Evolutionary conservation across 2,888 invertebrate genomes (phyloP).

Genomic region (Euproctis similis): DNA sequence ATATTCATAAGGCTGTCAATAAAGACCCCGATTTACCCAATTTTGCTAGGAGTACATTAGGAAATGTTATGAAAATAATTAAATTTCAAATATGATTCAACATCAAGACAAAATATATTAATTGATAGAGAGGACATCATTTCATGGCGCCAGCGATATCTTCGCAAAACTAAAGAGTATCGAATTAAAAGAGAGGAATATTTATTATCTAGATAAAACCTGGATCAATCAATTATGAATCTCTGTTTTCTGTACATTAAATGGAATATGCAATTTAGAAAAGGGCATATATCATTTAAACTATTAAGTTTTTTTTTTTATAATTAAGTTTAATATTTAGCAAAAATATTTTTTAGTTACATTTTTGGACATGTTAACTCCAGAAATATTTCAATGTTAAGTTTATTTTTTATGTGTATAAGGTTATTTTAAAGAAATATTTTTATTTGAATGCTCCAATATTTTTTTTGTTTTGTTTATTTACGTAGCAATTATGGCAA

Average conservation of each 20-base stretch:
- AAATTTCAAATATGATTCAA: slow-evolving; percentile 10
- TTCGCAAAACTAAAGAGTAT: slow-evolving; percentile 4
- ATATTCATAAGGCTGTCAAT: slow-evolving; percentile 19
- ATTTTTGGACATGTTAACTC: too few relatives aligned
- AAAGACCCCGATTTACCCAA: slow-evolving; percentile 10
- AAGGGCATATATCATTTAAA: too few relatives aligned
- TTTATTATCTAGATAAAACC: not conserved
- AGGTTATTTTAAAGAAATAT: too few relatives aligned
- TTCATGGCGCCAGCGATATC: slow-evolving; percentile 12
- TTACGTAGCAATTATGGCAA: too few relatives aligned
- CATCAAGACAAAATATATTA: slow-evolving; percentile 6
- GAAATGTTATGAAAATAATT: slow-evolving; percentile 1
- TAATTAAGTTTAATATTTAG: too few relatives aligned
- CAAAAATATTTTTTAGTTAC: too few relatives aligned
- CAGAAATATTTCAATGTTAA: too few relatives aligned
- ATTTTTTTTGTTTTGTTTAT: too few relatives aligned
- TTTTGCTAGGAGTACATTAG: slow-evolving; percentile 12
- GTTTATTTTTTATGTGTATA: too few relatives aligned
- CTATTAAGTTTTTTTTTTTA: too few relatives aligned
- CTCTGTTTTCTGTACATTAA: slow-evolving; percentile 4
- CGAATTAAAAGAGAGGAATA: slow-evolving; percentile 7
- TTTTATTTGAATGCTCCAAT: too few relatives aligned
- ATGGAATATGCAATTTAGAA: slow-evolving; percentile 6
- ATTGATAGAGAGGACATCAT: slow-evolving; percentile 12
- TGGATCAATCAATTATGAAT: slow-evolving; percentile 8